A percentile compares a stretch with the other conserved stretches of the same genome.
Evolutionary conservation across 2,113 vertebrate species (phyloP).

Genomic region (Leptodactylus fuscus): DNA sequence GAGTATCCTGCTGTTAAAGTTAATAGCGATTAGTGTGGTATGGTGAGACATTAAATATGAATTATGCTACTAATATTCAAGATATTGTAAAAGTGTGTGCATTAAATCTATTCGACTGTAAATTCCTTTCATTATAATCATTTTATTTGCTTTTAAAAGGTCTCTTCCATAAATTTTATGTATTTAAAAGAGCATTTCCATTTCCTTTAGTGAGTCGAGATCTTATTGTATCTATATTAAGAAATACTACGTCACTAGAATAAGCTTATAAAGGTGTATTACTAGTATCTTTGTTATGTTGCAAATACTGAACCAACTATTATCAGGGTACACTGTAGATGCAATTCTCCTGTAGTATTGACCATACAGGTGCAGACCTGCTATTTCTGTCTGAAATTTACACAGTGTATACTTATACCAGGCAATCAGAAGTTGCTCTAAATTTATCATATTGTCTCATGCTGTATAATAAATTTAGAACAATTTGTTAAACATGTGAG

Average conservation of each 20-base stretch:
- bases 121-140: neutral
- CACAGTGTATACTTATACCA: too few species aligned
- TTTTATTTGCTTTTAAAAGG: neutral
- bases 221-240: neutral
- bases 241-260: too few species aligned
- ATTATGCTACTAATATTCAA: constrained; percentile 11
- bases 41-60: constrained; percentile 3
- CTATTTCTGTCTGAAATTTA: too few species aligned
- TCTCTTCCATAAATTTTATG: neutral
- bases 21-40: constrained; percentile 1
- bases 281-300: neutral
- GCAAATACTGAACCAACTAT: neutral
- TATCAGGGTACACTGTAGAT: too few species aligned
- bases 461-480: too few species aligned
- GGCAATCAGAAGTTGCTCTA: too few species aligned
- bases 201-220: neutral
- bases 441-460: too few species aligned
- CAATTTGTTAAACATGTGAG: too few species aligned
- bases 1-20: constrained; percentile 11
- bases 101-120: constrained; percentile 2
- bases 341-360: too few species aligned
- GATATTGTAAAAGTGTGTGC: neutral
- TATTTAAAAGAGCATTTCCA: neutral
- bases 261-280: neutral
- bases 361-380: too few species aligned